Evolutionary conservation across 2,797 vertebrate species (phyloP).

Genomic region (Macropus fuliginosus): DNA sequence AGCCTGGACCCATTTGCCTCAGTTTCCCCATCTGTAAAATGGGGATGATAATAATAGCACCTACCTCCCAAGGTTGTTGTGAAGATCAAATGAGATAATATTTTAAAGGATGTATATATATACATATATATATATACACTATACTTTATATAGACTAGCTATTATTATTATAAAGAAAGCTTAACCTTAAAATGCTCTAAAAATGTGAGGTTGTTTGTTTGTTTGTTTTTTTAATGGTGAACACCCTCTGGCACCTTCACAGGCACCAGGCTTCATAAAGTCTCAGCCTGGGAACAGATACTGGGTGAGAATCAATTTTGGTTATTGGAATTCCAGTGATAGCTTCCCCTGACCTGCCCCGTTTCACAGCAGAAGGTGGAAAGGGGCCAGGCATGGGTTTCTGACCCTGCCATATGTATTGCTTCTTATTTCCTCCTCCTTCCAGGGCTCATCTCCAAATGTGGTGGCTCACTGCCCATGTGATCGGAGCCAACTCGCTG

Average conservation of each 20-base stretch:
- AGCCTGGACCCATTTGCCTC: neutral
- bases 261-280: neutral
- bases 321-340: neutral
- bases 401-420: neutral
- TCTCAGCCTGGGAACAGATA: neutral
- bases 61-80: neutral
- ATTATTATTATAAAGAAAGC: neutral
- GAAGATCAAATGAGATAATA: neutral
- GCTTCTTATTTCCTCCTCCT: neutral
- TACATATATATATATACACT: neutral
- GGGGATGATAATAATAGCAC: neutral
- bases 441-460: neutral
- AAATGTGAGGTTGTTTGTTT: neutral
- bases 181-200: neutral
- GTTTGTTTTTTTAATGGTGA: neutral
- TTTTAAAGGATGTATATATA: neutral
- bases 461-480: neutral
- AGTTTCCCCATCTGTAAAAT: neutral
- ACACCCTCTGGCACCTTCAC: neutral
- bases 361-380: neutral
- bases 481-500: neutral
- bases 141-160: neutral
- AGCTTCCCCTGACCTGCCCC: neutral
- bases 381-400: neutral
- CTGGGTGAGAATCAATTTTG: neutral